A percentile compares a stretch with the other conserved stretches of the same genome.
phyloP scores from a whole-genome alignment of 2,113 vertebrate species.

The Alouatta palliata region DNA sequence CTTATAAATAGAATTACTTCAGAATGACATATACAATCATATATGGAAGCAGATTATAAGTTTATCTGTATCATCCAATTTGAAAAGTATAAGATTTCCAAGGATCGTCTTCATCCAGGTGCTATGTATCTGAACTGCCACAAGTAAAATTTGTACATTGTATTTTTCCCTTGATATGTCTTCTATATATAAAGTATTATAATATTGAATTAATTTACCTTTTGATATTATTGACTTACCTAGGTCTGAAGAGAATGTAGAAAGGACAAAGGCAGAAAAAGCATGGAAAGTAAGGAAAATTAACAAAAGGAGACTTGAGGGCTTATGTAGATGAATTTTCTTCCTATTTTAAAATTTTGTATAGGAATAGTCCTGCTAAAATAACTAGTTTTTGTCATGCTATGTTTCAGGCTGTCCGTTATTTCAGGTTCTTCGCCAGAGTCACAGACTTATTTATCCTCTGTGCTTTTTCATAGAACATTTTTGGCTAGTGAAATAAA shows the following conservation, averaged over 20 bases:
- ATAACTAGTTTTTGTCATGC: not conserved
- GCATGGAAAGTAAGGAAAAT: not conserved
- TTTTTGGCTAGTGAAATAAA: not conserved
- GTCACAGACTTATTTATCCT: not conserved
- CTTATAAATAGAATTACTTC: not conserved
- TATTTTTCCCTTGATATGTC: not conserved
- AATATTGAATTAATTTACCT: not conserved
- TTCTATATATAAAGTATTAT: not conserved
- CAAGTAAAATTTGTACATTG: not conserved
- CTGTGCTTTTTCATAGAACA: not conserved
- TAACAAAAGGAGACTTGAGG: not conserved
- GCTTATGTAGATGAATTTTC: not conserved
- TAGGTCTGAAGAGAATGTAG: not conserved
- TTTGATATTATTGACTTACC: not conserved
- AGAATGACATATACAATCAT: not conserved
- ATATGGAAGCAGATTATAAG: not conserved
- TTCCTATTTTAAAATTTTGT: not conserved
- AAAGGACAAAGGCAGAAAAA: not conserved
- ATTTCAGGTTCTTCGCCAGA: not conserved
- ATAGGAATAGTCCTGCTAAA: not conserved
- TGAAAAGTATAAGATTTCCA: not conserved
- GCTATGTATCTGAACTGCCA: not conserved
- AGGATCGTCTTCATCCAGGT: not conserved
- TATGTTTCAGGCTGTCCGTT: not conserved
- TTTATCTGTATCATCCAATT: not conserved